These are phyloP conservation scores for Dryadula phaetusa DNA, from an alignment of 2,888 invertebrate species.

Conservation along the genomic window DNA sequence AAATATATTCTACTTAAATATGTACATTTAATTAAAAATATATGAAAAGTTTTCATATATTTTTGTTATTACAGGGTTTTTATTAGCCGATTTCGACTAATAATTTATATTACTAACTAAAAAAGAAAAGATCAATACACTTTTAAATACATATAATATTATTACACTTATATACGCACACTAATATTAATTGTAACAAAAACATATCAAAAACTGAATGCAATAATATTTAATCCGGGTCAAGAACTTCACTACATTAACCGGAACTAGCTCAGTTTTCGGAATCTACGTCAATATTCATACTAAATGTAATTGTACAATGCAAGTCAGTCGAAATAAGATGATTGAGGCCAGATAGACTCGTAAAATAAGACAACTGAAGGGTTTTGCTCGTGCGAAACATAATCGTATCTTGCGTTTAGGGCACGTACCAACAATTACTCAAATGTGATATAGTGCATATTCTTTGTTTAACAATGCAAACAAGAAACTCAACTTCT, in stretches of 20 bases:
- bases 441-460: neutral
- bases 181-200: neutral
- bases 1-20: too few species aligned
- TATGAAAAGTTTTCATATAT: too few species aligned
- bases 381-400: constrained; percentile 2
- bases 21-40: too few species aligned
- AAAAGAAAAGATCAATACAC: neutral
- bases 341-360: constrained; percentile 24
- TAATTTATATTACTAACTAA: neutral
- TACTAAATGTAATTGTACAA: constrained; percentile 9
- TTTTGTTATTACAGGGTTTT: too few species aligned
- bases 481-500: too few species aligned
- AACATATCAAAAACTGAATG: neutral
- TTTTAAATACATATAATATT: neutral
- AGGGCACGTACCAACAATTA: neutral
- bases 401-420: neutral
- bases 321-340: constrained; percentile 29
- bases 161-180: neutral
- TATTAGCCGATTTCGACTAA: neutral
- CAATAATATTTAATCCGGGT: constrained; percentile 24
- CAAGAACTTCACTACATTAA: constrained; percentile 15
- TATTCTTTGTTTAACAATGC: neutral
- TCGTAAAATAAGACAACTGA: constrained; percentile 1
- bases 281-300: constrained; percentile 10
- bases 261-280: constrained; percentile 21